Percentiles rank a stretch among this genome's conserved stretches.
These are phyloP conservation scores for Tretioscincus oriximinensis DNA, from an alignment of 2,113 vertebrate species.

Conservation along the genomic window DNA sequence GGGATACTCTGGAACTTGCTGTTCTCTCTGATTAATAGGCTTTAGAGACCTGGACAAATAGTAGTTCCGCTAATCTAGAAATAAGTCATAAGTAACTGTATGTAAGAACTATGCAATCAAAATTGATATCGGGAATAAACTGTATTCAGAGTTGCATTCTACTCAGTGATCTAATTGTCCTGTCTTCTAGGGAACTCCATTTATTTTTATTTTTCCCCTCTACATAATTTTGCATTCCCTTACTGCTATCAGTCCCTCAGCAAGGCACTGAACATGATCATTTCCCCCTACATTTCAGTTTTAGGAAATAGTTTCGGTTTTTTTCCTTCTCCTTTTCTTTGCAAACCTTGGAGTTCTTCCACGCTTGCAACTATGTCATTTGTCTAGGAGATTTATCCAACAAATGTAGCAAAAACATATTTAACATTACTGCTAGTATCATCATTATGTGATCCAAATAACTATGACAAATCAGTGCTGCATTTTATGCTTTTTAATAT, in stretches of 20 bases:
- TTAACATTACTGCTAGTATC: slow-evolving; percentile 60
- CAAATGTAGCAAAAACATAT: background rate
- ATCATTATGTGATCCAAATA: slow-evolving; percentile 45
- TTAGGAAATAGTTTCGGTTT: background rate
- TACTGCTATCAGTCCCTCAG: background rate
- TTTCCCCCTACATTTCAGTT: background rate
- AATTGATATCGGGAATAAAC: background rate
- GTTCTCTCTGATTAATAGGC: too few relatives aligned
- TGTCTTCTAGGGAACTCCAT: background rate
- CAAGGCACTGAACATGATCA: background rate
- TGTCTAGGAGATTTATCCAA: background rate
- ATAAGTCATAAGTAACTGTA: background rate
- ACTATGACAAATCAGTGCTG: slow-evolving; percentile 62
- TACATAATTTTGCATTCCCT: background rate
- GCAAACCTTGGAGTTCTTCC: background rate
- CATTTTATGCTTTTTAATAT: slow-evolving; percentile 56
- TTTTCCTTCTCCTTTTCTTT: background rate
- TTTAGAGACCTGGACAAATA: background rate
- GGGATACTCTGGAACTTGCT: too few relatives aligned
- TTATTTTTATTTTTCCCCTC: background rate
- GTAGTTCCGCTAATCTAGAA: background rate
- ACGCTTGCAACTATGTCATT: background rate
- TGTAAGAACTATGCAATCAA: background rate
- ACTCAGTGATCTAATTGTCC: background rate
- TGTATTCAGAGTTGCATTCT: background rate